These are phyloP conservation scores for Myotis myotis DNA, from an alignment of 2,797 vertebrate genomes.

Conservation along the genomic window DNA sequence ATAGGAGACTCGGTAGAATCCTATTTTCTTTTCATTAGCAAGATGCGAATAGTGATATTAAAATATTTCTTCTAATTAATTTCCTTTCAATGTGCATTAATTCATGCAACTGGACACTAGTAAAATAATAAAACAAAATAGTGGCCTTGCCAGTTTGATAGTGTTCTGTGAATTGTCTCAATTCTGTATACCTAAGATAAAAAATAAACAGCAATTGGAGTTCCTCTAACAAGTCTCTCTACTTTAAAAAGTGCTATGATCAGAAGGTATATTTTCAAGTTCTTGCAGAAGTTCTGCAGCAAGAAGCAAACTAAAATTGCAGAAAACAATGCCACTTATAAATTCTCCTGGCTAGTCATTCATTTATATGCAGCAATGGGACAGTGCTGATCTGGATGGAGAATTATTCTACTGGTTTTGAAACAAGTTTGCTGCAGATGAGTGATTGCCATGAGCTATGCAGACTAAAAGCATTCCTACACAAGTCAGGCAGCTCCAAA, in stretches of 20 bases:
- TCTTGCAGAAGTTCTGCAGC: neutral
- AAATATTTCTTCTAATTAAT: too few relatives aligned
- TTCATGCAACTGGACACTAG: too few relatives aligned
- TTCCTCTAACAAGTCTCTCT: neutral
- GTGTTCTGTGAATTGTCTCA: neutral
- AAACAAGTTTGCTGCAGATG: constrained; percentile 6
- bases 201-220: neutral
- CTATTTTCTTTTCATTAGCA: too few relatives aligned
- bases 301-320: neutral
- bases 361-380: neutral
- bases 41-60: too few relatives aligned
- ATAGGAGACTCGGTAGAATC: too few relatives aligned
- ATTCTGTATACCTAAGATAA: neutral
- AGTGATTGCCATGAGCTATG: constrained; percentile 38
- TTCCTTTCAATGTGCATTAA: too few relatives aligned
- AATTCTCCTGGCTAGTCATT: constrained; percentile 37
- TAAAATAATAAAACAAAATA: constrained; percentile 15
- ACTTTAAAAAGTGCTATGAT: constrained; percentile 12
- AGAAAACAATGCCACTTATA: constrained; percentile 30
- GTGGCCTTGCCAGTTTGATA: neutral
- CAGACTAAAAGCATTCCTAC: neutral
- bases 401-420: constrained; percentile 22
- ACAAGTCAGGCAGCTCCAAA: neutral
- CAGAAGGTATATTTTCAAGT: constrained; percentile 49
- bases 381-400: neutral